Conservation (phyloP, 2,888 invertebrate species). For the Sesia bembeciformis region DNA sequence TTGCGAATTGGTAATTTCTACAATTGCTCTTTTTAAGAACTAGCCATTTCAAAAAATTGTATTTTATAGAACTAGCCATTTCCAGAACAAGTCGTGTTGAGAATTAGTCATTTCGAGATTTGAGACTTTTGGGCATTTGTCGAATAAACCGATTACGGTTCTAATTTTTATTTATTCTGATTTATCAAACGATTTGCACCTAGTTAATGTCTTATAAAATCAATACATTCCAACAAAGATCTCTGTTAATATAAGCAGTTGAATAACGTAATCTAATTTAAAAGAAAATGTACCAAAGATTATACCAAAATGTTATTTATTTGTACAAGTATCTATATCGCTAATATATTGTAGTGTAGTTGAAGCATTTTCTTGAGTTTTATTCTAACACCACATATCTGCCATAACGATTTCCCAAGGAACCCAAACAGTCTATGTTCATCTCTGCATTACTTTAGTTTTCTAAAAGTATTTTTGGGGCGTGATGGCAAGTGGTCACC, state of each 20-base stretch:
- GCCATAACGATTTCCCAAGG: too few relatives aligned
- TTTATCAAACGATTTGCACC: background rate
- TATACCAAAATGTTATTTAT: constrained; percentile 11
- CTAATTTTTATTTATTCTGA: background rate
- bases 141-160: background rate
- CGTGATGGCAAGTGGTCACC: too few relatives aligned
- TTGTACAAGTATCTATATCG: constrained; percentile 15
- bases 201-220: constrained; percentile 8
- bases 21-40: too few relatives aligned
- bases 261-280: constrained; percentile 1
- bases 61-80: too few relatives aligned
- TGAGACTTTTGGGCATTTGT: background rate
- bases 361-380: constrained; percentile 23
- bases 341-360: constrained; percentile 30
- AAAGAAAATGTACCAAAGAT: constrained; percentile 25
- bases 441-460: too few relatives aligned
- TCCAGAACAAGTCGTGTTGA: too few relatives aligned
- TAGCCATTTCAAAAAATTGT: too few relatives aligned
- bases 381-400: too few relatives aligned
- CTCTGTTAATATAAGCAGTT: constrained; percentile 5
- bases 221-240: constrained; percentile 7
- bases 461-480: too few relatives aligned
- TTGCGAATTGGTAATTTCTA: too few relatives aligned
- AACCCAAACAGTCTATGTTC: too few relatives aligned
- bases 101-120: too few relatives aligned